Base-by-base conservation (phyloP, 1,140 invertebrate species). In the Drosophila ananassae region DNA sequence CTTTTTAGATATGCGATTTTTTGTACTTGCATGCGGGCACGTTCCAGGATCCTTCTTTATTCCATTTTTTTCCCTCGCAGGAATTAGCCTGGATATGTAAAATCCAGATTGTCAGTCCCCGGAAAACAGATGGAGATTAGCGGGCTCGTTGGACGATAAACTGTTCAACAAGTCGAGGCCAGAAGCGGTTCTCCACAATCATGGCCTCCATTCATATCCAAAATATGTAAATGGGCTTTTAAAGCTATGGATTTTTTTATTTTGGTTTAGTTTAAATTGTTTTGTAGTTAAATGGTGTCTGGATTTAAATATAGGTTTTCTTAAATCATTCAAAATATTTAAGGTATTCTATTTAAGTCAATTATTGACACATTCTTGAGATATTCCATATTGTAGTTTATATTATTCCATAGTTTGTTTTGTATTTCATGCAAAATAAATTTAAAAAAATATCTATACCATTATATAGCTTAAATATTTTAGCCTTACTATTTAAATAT, bases 1-100 rank as follows among this genome's bases (percentile, higher is more conserved):
- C 90, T 91, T 91, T 91, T 91, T 91, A 91, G 90, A 89, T 91
- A 91, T 81, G 78, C 90, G 73, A 80, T 71, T 81, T 90, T 56
- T 80, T 57, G 4, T 46, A 9, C 30, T 55, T 28, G 10, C 34
- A 37, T 34, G 30, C 22, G 6, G 32, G 32, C 66, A 69, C 66
- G 62, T 41, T 46, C 13, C 37, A 34, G 3, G 2, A 4, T 9
- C 6, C 34, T 54, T 24, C 12, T 37, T 69, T 7, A 39, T 30
- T 21, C 7, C 54, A 56, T 13, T 12, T 21, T 17, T 30, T 2
- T 12, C 3, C 44, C 55, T 68, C 66, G 24, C 44, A 50, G 63
- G 44, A 69, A 57, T 69, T 69, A 69, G 67, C 41, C 34, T 37
- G 44, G 67, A 57, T 69, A 69, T 69, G 50, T 57, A 56, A 30